Conservation (phyloP, 2,797 vertebrate genomes). For the Tapera naevia region DNA sequence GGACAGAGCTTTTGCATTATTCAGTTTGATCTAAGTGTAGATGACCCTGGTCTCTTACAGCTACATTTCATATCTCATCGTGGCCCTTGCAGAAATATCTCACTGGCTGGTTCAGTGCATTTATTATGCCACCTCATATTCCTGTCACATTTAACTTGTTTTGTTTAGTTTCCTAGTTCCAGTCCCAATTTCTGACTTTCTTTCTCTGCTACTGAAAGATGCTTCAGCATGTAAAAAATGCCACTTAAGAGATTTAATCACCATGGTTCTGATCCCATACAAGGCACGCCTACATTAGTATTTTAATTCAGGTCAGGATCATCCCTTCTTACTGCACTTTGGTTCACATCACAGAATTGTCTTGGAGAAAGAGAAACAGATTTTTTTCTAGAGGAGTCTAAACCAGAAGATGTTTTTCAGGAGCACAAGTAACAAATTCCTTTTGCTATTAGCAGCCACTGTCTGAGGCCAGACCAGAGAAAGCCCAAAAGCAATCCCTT, state of each 20-base stretch:
- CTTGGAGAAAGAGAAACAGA: not conserved
- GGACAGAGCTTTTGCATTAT: not conserved
- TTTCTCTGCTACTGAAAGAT: not conserved
- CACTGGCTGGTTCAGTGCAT: not conserved
- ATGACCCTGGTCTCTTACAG: not conserved
- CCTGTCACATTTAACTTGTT: not conserved
- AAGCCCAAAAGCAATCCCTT: not conserved
- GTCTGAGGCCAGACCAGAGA: not conserved
- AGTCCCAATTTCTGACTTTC: not conserved
- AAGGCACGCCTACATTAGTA: not conserved
- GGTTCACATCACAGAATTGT: not conserved
- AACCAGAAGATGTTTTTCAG: not conserved
- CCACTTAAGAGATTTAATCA: not conserved
- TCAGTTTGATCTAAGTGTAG: not conserved
- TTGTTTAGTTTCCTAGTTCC: not conserved
- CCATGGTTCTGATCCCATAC: not conserved
- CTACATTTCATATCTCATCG: not conserved
- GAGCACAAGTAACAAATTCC: not conserved
- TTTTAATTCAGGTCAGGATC: not conserved
- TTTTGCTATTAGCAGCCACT: accelerated
- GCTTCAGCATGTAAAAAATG: not conserved
- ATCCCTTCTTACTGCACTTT: not conserved
- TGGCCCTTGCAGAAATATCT: not conserved
- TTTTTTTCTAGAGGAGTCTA: not conserved
- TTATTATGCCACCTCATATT: not conserved